A percentile compares a stretch with the other conserved stretches of the same genome.
Evolutionary conservation across 2,797 vertebrate genomes (phyloP).

Genomic region (Chlorospingus semifuscus): DNA sequence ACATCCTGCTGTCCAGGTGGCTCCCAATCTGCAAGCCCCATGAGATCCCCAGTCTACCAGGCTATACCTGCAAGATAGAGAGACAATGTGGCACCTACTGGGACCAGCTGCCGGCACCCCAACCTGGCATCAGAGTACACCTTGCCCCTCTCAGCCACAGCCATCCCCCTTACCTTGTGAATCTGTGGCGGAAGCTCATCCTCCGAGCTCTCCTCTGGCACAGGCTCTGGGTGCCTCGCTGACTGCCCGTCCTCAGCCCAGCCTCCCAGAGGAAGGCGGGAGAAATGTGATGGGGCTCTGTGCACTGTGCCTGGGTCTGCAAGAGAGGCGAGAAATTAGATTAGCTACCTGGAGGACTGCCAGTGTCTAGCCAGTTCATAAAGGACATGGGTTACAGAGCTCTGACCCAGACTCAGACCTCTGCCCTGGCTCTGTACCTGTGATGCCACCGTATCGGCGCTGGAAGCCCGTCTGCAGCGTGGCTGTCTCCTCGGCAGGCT

Average conservation of each 20-base stretch:
- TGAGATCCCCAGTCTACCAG: constrained; percentile 46
- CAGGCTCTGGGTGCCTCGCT: constrained; percentile 83
- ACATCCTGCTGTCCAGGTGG: constrained; percentile 14
- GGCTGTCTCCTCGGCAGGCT: constrained; percentile 78
- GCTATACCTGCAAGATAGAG: constrained; percentile 74
- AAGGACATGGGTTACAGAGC: fast-evolving
- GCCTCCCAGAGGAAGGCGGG: constrained; percentile 90
- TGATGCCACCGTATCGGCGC: constrained; percentile 78
- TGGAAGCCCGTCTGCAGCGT: constrained; percentile 80
- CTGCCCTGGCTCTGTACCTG: constrained; percentile 73
- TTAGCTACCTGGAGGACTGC: not conserved
- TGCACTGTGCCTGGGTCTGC: constrained; percentile 78
- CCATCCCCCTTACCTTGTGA: constrained; percentile 83
- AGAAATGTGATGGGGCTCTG: constrained; percentile 81
- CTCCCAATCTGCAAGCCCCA: constrained; percentile 25
- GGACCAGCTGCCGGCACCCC: not conserved
- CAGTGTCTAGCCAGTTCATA: not conserved
- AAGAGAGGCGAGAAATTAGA: not conserved
- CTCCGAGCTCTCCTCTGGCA: constrained; percentile 93
- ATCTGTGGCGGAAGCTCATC: constrained; percentile 93
- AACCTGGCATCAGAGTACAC: not conserved
- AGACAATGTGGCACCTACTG: not conserved
- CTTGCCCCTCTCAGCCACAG: not conserved
- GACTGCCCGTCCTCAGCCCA: constrained; percentile 90
- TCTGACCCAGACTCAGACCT: not conserved